phyloP scores from a whole-genome alignment of 2,113 vertebrate species.

The Canis aureus region DNA sequence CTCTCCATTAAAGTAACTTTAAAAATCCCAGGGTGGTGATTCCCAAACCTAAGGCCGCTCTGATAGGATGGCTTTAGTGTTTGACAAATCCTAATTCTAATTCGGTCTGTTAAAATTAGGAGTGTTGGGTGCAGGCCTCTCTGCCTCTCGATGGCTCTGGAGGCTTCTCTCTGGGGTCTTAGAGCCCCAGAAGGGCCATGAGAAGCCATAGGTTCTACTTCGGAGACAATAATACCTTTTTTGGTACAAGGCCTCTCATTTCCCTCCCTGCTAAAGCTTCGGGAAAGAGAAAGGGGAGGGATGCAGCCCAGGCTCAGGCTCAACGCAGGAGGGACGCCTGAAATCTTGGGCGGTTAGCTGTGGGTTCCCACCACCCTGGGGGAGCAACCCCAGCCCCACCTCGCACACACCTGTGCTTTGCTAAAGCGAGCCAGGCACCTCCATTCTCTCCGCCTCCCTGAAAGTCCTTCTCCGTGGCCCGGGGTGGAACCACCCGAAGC shows the following conservation, averaged over 20 bases:
- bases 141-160: too few relatives aligned
- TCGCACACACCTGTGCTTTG: not conserved
- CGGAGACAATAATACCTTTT: not conserved
- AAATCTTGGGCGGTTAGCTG: not conserved
- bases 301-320: not conserved
- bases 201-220: not conserved
- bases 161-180: not conserved
- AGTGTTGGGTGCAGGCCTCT: accelerated
- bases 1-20: constrained; percentile 46
- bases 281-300: not conserved
- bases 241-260: not conserved
- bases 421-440: not conserved
- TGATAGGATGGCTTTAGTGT: constrained; percentile 5
- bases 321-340: not conserved
- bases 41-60: constrained; percentile 32
- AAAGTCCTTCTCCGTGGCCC: not conserved
- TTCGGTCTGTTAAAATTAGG: not conserved
- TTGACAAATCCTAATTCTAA: constrained; percentile 17
- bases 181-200: not conserved
- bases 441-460: not conserved
- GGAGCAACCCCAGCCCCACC: accelerated
- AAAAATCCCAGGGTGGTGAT: constrained; percentile 37
- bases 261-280: not conserved
- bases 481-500: not conserved
- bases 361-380: too few relatives aligned